phyloP scores from a whole-genome alignment of 2,113 vertebrate species.

The Cololabis saira region DNA sequence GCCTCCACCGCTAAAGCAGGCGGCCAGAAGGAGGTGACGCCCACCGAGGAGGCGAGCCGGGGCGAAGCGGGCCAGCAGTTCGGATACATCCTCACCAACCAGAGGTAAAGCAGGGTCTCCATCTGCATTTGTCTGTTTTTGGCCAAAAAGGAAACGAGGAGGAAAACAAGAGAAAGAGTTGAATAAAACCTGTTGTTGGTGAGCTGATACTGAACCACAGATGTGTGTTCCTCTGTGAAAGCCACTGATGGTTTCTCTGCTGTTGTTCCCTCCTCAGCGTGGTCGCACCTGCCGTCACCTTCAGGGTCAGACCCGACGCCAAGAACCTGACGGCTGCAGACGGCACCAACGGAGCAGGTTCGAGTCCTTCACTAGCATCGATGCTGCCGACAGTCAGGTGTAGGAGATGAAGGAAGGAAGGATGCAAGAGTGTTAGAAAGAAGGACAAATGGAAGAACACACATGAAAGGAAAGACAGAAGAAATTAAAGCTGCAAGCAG shows the following conservation, averaged over 20 bases:
- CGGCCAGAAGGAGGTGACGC: conserved; percentile 12
- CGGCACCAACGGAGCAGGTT: conserved; percentile 86
- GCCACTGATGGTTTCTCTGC: background rate
- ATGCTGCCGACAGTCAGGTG: background rate
- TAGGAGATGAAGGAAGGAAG: background rate
- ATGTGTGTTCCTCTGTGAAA: background rate
- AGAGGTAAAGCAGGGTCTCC: conserved; percentile 79
- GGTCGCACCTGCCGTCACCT: conserved; percentile 88
- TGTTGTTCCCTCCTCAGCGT: conserved; percentile 78
- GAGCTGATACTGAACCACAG: too few relatives aligned
- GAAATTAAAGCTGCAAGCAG: too few relatives aligned
- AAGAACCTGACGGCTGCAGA: conserved; percentile 87
- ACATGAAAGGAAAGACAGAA: background rate
- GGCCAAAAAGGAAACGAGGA: too few relatives aligned
- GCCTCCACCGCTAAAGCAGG: conserved; percentile 3
- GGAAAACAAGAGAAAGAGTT: too few relatives aligned
- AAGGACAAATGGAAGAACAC: background rate
- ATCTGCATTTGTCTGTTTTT: background rate
- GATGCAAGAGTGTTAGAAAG: background rate
- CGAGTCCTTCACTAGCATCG: background rate
- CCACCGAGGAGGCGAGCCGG: conserved; percentile 4
- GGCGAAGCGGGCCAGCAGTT: conserved; percentile 73
- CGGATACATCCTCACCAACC: conserved; percentile 90
- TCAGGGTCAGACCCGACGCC: conserved; percentile 87
- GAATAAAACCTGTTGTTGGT: too few relatives aligned